Percentiles rank a stretch among this genome's conserved stretches.
Conservation (phyloP, 2,888 invertebrate genomes). For the Drosophila quinaria region DNA sequence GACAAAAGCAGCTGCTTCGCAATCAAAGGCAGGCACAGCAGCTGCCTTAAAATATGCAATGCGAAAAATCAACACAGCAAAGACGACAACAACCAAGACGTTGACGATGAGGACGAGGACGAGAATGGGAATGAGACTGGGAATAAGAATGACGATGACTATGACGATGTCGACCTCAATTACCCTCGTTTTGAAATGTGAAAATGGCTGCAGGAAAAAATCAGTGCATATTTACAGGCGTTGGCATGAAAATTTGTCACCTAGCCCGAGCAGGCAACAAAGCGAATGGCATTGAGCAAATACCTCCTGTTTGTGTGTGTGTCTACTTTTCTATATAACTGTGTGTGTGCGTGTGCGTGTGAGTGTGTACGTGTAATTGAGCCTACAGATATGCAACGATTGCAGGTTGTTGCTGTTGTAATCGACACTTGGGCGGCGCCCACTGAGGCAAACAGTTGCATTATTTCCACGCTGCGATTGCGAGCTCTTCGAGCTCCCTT, state of each 20-base stretch:
- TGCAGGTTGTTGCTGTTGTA: conserved; percentile 68
- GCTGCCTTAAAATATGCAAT: conserved; percentile 75
- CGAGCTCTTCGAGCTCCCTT: conserved; percentile 48
- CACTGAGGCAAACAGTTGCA: conserved; percentile 70
- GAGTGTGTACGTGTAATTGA: conserved; percentile 60
- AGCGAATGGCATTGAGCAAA: conserved; percentile 69
- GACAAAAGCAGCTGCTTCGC: conserved; percentile 44
- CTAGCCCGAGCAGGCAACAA: conserved; percentile 56
- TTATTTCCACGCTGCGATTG: conserved; percentile 57
- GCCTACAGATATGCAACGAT: conserved; percentile 79
- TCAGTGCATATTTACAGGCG: conserved; percentile 80
- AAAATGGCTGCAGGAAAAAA: conserved; percentile 53
- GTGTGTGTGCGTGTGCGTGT: conserved; percentile 28
- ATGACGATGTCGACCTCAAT: conserved; percentile 71
- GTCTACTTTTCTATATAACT: conserved; percentile 1
- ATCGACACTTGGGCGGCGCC: conserved; percentile 84
- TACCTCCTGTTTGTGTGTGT: conserved; percentile 42
- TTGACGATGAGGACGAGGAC: conserved; percentile 22
- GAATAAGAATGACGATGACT: conserved; percentile 52
- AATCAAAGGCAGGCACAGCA: conserved; percentile 58
- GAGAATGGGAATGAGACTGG: neutral
- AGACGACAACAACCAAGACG: conserved; percentile 23
- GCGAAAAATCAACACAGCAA: conserved; percentile 77
- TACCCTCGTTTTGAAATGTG: conserved; percentile 70
- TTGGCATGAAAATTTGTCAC: conserved; percentile 81